Percentiles rank a stretch among this genome's conserved stretches.
Evolutionary conservation across 2,797 vertebrate species (phyloP).

Genomic region (Echeneis naucrates): DNA sequence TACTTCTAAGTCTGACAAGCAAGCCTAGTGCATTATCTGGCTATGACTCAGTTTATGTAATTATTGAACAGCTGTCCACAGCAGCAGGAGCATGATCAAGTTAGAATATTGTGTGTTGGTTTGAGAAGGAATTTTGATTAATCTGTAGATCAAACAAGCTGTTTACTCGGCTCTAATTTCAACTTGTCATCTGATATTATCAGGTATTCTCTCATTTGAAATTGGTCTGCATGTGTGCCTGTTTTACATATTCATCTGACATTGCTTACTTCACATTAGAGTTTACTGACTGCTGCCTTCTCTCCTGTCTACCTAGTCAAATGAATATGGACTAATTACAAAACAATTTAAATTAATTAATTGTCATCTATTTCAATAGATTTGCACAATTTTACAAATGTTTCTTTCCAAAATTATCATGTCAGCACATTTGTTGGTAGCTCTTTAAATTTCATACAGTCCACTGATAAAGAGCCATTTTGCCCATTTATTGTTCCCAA

Average conservation of each 20-base stretch:
- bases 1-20: slow-evolving; percentile 14
- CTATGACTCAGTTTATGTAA: slow-evolving; percentile 34
- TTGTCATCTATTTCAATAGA: neutral
- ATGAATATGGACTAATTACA: too few species aligned
- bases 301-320: neutral
- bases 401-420: neutral
- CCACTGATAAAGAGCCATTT: slow-evolving; percentile 1
- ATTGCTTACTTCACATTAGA: neutral
- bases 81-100: slow-evolving; percentile 57
- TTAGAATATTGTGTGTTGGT: slow-evolving; percentile 71
- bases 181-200: slow-evolving; percentile 45
- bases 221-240: slow-evolving; percentile 3
- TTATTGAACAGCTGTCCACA: slow-evolving; percentile 56
- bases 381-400: neutral
- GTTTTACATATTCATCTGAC: slow-evolving; percentile 17
- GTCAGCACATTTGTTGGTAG: slow-evolving; percentile 1
- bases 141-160: slow-evolving; percentile 62
- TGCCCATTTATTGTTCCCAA: slow-evolving; percentile 8
- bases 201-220: slow-evolving; percentile 24
- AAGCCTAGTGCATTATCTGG: too few species aligned
- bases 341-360: neutral
- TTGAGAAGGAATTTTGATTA: slow-evolving; percentile 64
- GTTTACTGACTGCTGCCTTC: neutral
- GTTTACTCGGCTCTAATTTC: slow-evolving; percentile 72
- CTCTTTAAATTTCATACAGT: slow-evolving; percentile 11